These are phyloP conservation scores for Lapara coniferarum DNA, from an alignment of 2,888 invertebrate species.

Conservation along the genomic window DNA sequence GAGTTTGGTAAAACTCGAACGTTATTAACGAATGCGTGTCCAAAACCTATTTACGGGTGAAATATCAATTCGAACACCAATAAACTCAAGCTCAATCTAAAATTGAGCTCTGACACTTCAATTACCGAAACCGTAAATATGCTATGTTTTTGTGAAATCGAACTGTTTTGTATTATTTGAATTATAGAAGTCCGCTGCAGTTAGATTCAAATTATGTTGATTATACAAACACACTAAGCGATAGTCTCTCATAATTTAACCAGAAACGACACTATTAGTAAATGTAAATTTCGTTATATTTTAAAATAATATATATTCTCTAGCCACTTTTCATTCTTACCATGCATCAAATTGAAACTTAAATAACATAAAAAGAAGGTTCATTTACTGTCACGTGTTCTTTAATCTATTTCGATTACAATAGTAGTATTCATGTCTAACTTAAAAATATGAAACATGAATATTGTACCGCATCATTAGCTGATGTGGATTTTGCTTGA, in stretches of 20 bases:
- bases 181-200: background rate
- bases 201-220: background rate
- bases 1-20: background rate
- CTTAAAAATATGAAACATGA: background rate
- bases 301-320: too few species aligned
- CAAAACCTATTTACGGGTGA: background rate
- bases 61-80: conserved; percentile 8
- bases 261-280: too few species aligned
- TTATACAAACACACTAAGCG: too few species aligned
- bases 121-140: background rate
- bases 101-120: background rate
- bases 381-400: too few species aligned
- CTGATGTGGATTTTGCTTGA: background rate
- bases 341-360: too few species aligned
- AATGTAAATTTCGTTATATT: too few species aligned
- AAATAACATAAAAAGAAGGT: too few species aligned
- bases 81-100: background rate
- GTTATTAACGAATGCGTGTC: background rate
- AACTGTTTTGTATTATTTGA: background rate
- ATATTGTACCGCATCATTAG: background rate
- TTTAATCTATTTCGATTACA: too few species aligned
- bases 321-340: too few species aligned
- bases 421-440: background rate
- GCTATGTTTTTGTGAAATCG: background rate
- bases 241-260: too few species aligned